These are phyloP conservation scores for Macrobrachium rosenbergii DNA, from an alignment of 1,140 invertebrate genomes.

Conservation along the genomic window DNA sequence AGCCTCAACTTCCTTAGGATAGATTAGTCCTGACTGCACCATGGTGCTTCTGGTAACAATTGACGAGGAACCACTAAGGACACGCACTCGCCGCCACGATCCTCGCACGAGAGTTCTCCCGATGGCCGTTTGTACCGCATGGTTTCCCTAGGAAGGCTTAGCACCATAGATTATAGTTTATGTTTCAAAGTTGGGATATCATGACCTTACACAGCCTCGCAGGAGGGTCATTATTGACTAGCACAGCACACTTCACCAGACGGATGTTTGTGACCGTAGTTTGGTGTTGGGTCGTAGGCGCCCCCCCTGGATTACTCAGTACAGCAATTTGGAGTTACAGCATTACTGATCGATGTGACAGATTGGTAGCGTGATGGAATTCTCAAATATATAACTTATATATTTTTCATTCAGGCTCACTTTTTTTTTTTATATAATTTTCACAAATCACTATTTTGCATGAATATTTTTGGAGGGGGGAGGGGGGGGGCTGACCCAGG, in stretches of 20 bases:
- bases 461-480: no score
- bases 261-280: slow-evolving; percentile 53
- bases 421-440: neutral
- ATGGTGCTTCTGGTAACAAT: slow-evolving; percentile 62
- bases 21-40: slow-evolving; percentile 58
- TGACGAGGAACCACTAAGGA: slow-evolving; percentile 47
- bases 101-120: slow-evolving; percentile 26
- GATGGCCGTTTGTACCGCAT: slow-evolving; percentile 38
- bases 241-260: slow-evolving; percentile 60
- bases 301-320: no score
- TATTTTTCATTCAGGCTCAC: neutral
- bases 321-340: no score
- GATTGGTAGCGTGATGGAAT: no score
- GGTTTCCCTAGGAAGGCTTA: slow-evolving; percentile 49
- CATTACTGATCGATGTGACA: no score
- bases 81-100: slow-evolving; percentile 34
- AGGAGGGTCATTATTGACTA: slow-evolving; percentile 45
- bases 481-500: slow-evolving; percentile 1
- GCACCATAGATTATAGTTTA: slow-evolving; percentile 55
- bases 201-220: neutral
- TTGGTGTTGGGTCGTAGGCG: neutral
- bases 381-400: neutral
- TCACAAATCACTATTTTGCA: neutral
- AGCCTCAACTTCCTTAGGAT: slow-evolving; percentile 48
- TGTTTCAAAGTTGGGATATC: slow-evolving; percentile 30